phyloP scores from a whole-genome alignment of 2,113 vertebrate genomes.

The Oreotrochilus melanogaster region DNA sequence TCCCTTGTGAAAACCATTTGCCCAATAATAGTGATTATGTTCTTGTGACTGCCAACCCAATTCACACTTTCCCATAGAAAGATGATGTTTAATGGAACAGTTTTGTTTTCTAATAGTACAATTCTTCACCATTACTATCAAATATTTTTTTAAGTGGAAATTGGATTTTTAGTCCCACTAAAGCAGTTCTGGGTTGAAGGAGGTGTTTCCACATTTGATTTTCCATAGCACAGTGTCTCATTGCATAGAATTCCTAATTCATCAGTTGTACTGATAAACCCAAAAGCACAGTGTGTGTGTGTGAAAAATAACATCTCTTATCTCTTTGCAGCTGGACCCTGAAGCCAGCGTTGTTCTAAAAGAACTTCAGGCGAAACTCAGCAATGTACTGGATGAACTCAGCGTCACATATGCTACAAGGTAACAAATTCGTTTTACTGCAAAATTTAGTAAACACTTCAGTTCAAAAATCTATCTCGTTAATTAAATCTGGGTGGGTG shows the following conservation, averaged over 20 bases:
- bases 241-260: neutral
- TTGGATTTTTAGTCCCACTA: neutral
- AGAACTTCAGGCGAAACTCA: constrained; percentile 95
- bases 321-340: constrained; percentile 89
- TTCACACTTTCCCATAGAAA: neutral
- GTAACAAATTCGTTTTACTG: constrained; percentile 72
- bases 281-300: neutral
- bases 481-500: neutral
- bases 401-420: constrained; percentile 89
- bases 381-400: constrained; percentile 90
- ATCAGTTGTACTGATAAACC: neutral
- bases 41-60: neutral
- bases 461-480: fast-evolving
- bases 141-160: neutral
- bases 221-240: neutral
- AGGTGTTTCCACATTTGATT: constrained; percentile 39
- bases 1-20: neutral
- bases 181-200: neutral
- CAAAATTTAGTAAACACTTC: neutral
- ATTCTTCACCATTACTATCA: neutral
- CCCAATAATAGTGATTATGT: neutral
- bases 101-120: neutral
- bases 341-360: constrained; percentile 92
- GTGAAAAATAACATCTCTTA: neutral
- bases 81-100: neutral